These are phyloP conservation scores for Cephus sareptanus DNA, from an alignment of 2,888 invertebrate species.

Conservation along the genomic window DNA sequence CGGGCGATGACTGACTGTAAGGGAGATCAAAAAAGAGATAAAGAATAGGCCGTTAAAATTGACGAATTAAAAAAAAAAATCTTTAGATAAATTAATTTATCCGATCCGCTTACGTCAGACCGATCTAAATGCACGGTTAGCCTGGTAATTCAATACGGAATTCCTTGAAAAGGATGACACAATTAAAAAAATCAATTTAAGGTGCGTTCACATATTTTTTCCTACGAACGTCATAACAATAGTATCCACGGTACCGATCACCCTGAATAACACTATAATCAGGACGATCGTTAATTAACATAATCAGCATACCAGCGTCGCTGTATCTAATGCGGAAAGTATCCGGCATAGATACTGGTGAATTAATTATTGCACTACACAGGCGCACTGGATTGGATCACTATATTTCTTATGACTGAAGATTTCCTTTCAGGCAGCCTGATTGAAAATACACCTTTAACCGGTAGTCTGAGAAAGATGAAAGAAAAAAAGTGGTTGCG, in stretches of 20 bases:
- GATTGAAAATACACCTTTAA: neutral
- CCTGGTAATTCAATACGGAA: neutral
- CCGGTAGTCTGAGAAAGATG: neutral
- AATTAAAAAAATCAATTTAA: neutral
- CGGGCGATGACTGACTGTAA: neutral
- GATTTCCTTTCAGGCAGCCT: neutral
- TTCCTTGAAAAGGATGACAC: neutral
- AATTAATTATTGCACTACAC: neutral
- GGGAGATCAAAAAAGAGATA: neutral
- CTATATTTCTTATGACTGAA: neutral
- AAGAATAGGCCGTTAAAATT: neutral
- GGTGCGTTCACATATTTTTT: neutral
- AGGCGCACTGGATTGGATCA: neutral
- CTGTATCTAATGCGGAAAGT: neutral
- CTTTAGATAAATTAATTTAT: conserved; percentile 9
- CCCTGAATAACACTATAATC: neutral
- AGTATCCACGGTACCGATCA: neutral
- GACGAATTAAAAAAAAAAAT: neutral
- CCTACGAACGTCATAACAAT: neutral
- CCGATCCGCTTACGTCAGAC: neutral
- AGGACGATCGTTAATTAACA: neutral
- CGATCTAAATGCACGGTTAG: neutral
- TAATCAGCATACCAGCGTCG: neutral
- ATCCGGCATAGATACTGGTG: neutral
- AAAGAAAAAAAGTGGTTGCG: neutral